A percentile compares a stretch with the other conserved stretches of the same genome.
Evolutionary conservation across 2,888 invertebrate genomes (phyloP).

Genomic region (Drosophila mercatorum): DNA sequence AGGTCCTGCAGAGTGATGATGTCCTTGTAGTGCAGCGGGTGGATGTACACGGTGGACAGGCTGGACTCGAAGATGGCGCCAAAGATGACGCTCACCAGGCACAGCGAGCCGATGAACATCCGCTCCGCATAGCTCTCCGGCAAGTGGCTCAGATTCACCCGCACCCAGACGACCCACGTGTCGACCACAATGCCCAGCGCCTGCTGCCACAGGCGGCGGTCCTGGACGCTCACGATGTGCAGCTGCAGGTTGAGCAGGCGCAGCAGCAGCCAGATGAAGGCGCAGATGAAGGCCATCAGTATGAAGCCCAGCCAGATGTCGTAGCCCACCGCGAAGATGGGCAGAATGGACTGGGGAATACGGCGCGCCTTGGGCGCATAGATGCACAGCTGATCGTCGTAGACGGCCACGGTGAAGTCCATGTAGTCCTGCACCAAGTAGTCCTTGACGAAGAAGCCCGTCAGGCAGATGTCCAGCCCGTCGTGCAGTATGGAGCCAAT

Average conservation of each 20-base stretch:
- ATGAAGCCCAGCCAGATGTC: conserved; percentile 83
- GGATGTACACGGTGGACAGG: conserved; percentile 84
- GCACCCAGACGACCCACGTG: conserved; percentile 83
- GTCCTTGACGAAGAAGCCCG: conserved; percentile 85
- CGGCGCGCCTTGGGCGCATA: conserved; percentile 84
- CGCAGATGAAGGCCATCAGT: conserved; percentile 74
- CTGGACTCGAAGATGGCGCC: conserved; percentile 85
- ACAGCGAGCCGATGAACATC: conserved; percentile 82
- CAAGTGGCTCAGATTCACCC: conserved; percentile 78
- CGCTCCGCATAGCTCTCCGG: conserved; percentile 83
- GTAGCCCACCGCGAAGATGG: conserved; percentile 82
- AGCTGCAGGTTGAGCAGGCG: conserved; percentile 75
- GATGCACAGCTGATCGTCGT: conserved; percentile 84
- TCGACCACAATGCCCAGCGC: conserved; percentile 77
- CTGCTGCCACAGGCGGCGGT: conserved; percentile 57
- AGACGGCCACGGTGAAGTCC: conserved; percentile 83
- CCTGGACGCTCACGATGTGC: conserved; percentile 21
- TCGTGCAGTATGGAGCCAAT: conserved; percentile 82
- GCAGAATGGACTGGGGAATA: conserved; percentile 84
- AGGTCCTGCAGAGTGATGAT: conserved; percentile 83
- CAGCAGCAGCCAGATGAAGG: conserved; percentile 74
- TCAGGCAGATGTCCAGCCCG: conserved; percentile 83
- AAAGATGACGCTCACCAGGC: conserved; percentile 83
- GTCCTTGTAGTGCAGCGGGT: conserved; percentile 84
- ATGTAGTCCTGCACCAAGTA: conserved; percentile 83